Percentiles rank a stretch among this genome's conserved stretches.
Conservation (phyloP, 2,888 invertebrate species). For the Callyntrura guangdongensis region DNA sequence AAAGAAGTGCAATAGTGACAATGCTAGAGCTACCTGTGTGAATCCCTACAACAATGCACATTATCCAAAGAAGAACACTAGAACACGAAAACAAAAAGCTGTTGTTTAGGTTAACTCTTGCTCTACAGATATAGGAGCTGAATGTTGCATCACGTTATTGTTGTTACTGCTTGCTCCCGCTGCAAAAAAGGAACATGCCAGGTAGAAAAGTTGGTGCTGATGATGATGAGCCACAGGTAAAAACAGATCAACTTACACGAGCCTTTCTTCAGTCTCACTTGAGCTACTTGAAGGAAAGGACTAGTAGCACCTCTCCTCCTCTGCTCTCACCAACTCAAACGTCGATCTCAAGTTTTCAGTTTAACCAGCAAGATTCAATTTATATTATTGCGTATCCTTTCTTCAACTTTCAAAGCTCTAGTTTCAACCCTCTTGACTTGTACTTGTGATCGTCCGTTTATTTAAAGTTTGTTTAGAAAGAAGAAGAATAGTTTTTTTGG, state of each 20-base stretch:
- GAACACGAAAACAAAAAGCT: slow-evolving; percentile 1
- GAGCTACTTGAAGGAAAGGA: slow-evolving; percentile 74
- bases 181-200: not conserved
- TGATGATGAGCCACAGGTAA: slow-evolving; percentile 72
- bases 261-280: slow-evolving; percentile 71
- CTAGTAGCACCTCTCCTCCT: slow-evolving; percentile 36
- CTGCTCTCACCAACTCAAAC: slow-evolving; percentile 36
- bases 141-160: slow-evolving; percentile 25
- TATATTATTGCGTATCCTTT: slow-evolving; percentile 38
- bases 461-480: not conserved
- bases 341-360: slow-evolving; percentile 72
- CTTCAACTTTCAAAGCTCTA: slow-evolving; percentile 24
- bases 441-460: slow-evolving; percentile 35
- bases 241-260: slow-evolving; percentile 64
- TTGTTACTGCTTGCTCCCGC: slow-evolving; percentile 11
- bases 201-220: slow-evolving; percentile 4
- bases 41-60: slow-evolving; percentile 57
- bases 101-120: not conserved
- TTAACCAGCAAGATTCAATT: slow-evolving; percentile 19
- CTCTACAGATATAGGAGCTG: not conserved
- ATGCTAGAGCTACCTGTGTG: slow-evolving; percentile 67
- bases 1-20: slow-evolving; percentile 33
- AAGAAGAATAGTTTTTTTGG: not conserved
- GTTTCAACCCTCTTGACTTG: slow-evolving; percentile 15
- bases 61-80: not conserved